These are phyloP conservation scores for Aspidiotus rigidus DNA, from an alignment of 2,888 invertebrate species.

Conservation along the genomic window DNA sequence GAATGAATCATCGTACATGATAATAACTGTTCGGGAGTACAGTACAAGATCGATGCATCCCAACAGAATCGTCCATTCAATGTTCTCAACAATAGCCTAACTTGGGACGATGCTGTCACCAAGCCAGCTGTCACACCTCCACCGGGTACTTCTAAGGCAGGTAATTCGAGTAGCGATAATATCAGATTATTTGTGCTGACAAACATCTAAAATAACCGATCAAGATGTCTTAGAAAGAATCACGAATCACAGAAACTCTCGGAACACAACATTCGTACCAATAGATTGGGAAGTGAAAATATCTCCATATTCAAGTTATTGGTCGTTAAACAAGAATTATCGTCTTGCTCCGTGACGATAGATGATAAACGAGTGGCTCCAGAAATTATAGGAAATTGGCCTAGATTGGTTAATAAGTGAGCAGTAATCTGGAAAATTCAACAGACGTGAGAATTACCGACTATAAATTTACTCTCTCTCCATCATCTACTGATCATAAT, in stretches of 20 bases:
- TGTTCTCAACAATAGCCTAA: conserved; percentile 78
- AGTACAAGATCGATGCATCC: conserved; percentile 62
- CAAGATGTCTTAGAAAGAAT: neutral
- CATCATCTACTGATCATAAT: neutral
- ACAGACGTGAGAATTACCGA: neutral
- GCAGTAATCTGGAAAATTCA: conserved; percentile 54
- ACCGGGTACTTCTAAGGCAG: conserved; percentile 69
- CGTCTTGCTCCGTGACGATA: conserved; percentile 85
- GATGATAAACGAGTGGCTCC: conserved; percentile 83
- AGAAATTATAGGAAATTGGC: conserved; percentile 87
- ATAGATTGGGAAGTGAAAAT: conserved; percentile 72
- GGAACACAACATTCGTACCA: conserved; percentile 6
- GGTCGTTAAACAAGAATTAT: conserved; percentile 57
- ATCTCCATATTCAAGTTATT: conserved; percentile 73
- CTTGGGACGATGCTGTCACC: conserved; percentile 70
- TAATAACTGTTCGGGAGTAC: conserved; percentile 22
- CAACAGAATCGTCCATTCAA: conserved; percentile 90
- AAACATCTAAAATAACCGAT: conserved; percentile 28
- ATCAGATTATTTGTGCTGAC: conserved; percentile 44
- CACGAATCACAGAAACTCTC: neutral
- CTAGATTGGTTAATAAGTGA: conserved; percentile 83
- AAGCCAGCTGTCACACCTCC: conserved; percentile 67
- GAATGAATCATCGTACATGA: conserved; percentile 10
- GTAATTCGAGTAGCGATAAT: conserved; percentile 80
- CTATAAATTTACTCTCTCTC: neutral